Base-by-base conservation (phyloP, 1,140 invertebrate species). In the Macrobrachium nipponense region DNA sequence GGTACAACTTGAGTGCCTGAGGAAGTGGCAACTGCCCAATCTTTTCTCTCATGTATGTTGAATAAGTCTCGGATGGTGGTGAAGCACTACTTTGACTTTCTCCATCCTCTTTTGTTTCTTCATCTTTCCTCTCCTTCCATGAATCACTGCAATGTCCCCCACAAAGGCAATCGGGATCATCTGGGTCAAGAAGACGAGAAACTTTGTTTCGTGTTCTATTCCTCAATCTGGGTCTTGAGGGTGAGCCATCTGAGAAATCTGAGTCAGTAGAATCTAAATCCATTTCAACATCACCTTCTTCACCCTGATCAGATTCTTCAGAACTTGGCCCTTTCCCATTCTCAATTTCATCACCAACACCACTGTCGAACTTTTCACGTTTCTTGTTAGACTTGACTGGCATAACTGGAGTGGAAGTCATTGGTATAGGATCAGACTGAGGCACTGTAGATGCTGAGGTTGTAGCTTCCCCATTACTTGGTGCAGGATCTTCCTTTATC, bases 301-400 rank as follows among this genome's bases (percentile, higher is more conserved):
- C 83, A n/a, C 77, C 84, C 14, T 44, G 59, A 43, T 86, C 84
- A 10, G 84, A 86, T 64, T 72, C 81, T 43, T 79, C 84, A 62
- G 76, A 80, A 43, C 84, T 86, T 17, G 84, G 84, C 62, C 84
- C 84, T 72, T 86, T 86, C 15, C 84, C 84, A 64, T 86, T 86
- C 59, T 86, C 84, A 36, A 86, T 86, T 59, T 86, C 84, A 23
- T 86, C 84, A 51, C 84, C 84, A 20, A 86, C 84, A 14, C 84
- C 84, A 64, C 84, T 86, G 20, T 86, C 84, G 80, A 86, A 86
- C 72, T 86, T 86, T 51, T 86, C 84, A 61, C 84, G 77, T 75
- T 86, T 86, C 44, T 86, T 86, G 51, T 73, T 86, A 18, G 59
- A 59, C 43, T 86, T 86, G 15, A 61, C 66, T n/a, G 77, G 60